Evolutionary conservation across 2,797 vertebrate genomes (phyloP).

Genomic region (Amphiprion clarkii): DNA sequence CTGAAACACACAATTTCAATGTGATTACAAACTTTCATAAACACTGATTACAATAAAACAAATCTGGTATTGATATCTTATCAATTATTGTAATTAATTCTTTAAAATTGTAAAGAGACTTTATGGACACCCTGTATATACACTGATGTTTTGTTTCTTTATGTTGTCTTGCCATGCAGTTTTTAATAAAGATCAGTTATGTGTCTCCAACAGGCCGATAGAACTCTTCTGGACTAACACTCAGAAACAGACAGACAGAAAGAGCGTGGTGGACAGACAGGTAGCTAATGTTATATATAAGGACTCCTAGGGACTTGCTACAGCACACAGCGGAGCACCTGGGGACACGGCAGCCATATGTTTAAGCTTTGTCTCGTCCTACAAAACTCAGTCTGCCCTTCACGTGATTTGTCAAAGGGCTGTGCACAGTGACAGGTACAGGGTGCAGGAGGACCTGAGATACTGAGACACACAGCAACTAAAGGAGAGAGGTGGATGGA

Average conservation of each 20-base stretch:
- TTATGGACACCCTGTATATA: too few species aligned
- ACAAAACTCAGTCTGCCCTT: slow-evolving; percentile 98
- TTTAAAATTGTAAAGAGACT: too few species aligned
- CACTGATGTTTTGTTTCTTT: not conserved
- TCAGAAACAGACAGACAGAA: slow-evolving; percentile 25
- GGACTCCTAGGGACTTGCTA: slow-evolving; percentile 67
- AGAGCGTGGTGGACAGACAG: slow-evolving; percentile 54
- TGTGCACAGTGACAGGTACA: slow-evolving; percentile 77
- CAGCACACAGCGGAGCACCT: slow-evolving; percentile 83
- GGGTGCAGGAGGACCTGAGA: slow-evolving; percentile 75
- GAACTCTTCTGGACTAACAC: too few species aligned
- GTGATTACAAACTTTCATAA: too few species aligned
- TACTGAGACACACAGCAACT: slow-evolving; percentile 68
- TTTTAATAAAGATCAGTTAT: not conserved
- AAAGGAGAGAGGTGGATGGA: slow-evolving; percentile 59
- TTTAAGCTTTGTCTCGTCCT: slow-evolving; percentile 98
- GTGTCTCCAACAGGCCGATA: not conserved
- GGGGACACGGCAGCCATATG: slow-evolving; percentile 94
- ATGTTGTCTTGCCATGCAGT: not conserved
- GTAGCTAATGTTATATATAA: slow-evolving; percentile 81
- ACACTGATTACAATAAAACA: too few species aligned
- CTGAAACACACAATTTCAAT: too few species aligned
- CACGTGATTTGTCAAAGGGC: slow-evolving; percentile 95
- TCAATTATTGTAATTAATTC: too few species aligned
- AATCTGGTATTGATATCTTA: too few species aligned